Percentiles rank a stretch among this genome's conserved stretches.
These are phyloP conservation scores for Ferdinandea cuprea DNA, from an alignment of 2,888 invertebrate genomes.

Conservation along the genomic window DNA sequence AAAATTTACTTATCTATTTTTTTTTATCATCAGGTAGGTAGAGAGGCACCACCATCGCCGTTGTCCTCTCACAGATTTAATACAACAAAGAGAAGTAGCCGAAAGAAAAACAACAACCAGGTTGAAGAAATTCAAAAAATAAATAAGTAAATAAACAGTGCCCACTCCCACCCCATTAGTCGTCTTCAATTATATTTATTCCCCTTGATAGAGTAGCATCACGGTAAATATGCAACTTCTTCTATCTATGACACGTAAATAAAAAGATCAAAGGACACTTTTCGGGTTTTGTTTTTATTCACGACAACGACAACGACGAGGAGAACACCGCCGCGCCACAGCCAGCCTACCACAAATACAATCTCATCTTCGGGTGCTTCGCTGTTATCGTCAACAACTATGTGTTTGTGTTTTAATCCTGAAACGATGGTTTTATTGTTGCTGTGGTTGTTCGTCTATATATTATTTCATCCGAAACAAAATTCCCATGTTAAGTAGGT, in stretches of 20 bases:
- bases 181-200: slow-evolving; percentile 62
- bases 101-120: slow-evolving; percentile 15
- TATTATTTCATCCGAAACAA: neutral
- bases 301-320: too few relatives aligned
- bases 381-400: neutral
- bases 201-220: slow-evolving; percentile 49
- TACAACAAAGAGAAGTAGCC: slow-evolving; percentile 33
- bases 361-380: neutral
- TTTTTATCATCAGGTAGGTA: slow-evolving; percentile 49
- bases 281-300: slow-evolving; percentile 57
- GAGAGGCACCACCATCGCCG: slow-evolving; percentile 30
- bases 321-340: slow-evolving; percentile 10
- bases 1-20: slow-evolving; percentile 61
- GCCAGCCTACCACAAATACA: neutral
- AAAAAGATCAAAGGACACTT: slow-evolving; percentile 69
- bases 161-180: slow-evolving; percentile 48
- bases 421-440: slow-evolving; percentile 45
- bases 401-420: slow-evolving; percentile 43
- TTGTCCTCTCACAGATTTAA: slow-evolving; percentile 54
- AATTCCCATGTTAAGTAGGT: slow-evolving; percentile 25
- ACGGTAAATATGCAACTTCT: slow-evolving; percentile 41
- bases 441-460: slow-evolving; percentile 18
- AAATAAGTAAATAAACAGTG: slow-evolving; percentile 60
- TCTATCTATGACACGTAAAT: slow-evolving; percentile 27
- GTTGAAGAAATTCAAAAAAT: slow-evolving; percentile 44